Evolutionary conservation across 2,797 vertebrate species (phyloP).

Genomic region (Sebastes elongatus): DNA sequence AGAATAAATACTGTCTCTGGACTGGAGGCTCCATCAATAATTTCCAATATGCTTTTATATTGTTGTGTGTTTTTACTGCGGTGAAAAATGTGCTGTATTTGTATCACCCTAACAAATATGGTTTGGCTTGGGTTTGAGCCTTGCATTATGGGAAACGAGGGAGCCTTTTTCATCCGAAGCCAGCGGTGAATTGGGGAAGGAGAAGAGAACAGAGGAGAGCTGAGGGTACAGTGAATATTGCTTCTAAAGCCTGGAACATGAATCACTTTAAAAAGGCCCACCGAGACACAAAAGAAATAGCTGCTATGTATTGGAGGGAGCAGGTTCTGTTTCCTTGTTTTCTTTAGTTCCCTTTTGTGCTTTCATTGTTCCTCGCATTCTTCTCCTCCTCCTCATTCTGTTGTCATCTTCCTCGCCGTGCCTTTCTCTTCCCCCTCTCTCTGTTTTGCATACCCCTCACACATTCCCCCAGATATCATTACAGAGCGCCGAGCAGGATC

Average conservation of each 20-base stretch:
- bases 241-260: slow-evolving; percentile 56
- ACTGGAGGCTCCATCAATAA: neutral
- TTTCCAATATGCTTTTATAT: slow-evolving; percentile 1
- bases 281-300: slow-evolving; percentile 44
- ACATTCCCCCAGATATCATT: neutral
- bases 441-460: slow-evolving; percentile 3
- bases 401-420: neutral
- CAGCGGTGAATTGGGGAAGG: slow-evolving; percentile 29
- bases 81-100: slow-evolving; percentile 27
- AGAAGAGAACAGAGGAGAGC: slow-evolving; percentile 33
- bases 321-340: slow-evolving; percentile 2
- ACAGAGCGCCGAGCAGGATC: neutral
- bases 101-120: slow-evolving; percentile 33
- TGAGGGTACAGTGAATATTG: slow-evolving; percentile 46
- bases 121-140: slow-evolving; percentile 5
- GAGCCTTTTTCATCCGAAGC: slow-evolving; percentile 41
- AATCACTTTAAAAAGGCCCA: slow-evolving; percentile 63
- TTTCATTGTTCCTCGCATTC: neutral
- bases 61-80: slow-evolving; percentile 2
- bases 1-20: neutral
- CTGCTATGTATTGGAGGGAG: slow-evolving; percentile 11
- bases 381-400: neutral
- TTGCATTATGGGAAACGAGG: slow-evolving; percentile 32
- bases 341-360: neutral
- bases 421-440: neutral